Conservation (phyloP, 2,888 invertebrate species). For the Eueremaeus valkanovi region DNA sequence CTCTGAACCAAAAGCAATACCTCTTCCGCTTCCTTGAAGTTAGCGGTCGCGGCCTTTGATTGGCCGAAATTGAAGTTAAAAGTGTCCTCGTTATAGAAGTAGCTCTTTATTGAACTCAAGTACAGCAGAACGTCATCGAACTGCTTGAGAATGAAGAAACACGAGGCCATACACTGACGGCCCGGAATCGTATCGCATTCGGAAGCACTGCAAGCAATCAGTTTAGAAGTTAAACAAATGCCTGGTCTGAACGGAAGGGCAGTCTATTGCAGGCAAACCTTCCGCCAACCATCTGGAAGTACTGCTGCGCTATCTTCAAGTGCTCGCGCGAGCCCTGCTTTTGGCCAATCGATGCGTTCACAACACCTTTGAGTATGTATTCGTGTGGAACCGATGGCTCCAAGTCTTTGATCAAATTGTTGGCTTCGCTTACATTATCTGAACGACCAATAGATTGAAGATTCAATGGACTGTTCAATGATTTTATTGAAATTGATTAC, state of each 20-base stretch:
- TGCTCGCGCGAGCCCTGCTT: conserved; percentile 90
- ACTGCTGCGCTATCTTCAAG: conserved; percentile 90
- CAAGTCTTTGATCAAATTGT: conserved; percentile 78
- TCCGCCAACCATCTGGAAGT: conserved; percentile 91
- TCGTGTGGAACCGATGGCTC: conserved; percentile 92
- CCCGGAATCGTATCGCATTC: conserved; percentile 76
- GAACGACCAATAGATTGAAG: background rate
- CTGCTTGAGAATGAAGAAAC: conserved; percentile 84
- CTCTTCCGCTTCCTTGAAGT: conserved; percentile 92
- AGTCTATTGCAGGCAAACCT: background rate
- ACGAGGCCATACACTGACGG: conserved; percentile 96
- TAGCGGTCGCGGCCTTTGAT: conserved; percentile 87
- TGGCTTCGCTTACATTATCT: conserved; percentile 79
- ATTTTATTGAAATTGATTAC: conserved; percentile 48
- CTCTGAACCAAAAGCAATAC: conserved; percentile 74
- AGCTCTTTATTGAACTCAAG: conserved; percentile 93
- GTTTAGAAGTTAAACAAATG: background rate
- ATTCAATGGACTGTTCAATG: too few relatives aligned
- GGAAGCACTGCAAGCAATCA: conserved; percentile 6
- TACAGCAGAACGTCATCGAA: conserved; percentile 96
- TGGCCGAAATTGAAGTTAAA: conserved; percentile 85
- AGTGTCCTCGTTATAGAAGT: conserved; percentile 80
- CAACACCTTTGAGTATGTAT: conserved; percentile 92
- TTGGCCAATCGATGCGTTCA: conserved; percentile 88
- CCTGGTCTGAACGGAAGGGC: background rate